Evolutionary conservation across 2,888 invertebrate genomes (phyloP).

Genomic region (Coelopa pilipes): DNA sequence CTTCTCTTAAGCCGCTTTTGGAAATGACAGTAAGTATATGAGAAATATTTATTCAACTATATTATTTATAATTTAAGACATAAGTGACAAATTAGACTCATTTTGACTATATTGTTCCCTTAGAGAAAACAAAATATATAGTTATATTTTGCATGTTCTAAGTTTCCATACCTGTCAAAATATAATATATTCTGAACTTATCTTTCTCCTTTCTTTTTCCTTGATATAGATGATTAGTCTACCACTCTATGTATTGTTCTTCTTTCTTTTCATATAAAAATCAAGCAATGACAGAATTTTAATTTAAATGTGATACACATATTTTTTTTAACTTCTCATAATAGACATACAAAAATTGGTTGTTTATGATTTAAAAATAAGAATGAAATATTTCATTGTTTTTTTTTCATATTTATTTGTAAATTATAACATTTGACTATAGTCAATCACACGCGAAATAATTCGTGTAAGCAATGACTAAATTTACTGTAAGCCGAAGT

Average conservation of each 20-base stretch:
- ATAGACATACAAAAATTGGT: no score
- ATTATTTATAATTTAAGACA: no score
- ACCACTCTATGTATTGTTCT: slow-evolving; percentile 3
- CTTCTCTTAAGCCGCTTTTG: neutral
- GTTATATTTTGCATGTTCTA: neutral
- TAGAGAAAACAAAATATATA: neutral
- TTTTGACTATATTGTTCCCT: neutral
- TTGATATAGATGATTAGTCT: neutral
- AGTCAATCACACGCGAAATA: no score
- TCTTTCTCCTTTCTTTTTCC: neutral
- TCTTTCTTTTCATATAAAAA: neutral
- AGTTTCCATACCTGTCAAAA: slow-evolving; percentile 28
- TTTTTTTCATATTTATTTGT: neutral
- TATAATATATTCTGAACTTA: slow-evolving; percentile 19
- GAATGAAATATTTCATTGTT: neutral
- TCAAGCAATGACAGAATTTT: slow-evolving; percentile 16
- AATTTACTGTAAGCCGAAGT: neutral
- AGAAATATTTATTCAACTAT: no score
- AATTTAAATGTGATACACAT: neutral
- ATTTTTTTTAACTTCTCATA: neutral
- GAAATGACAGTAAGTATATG: neutral
- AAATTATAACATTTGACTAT: no score
- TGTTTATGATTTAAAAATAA: no score
- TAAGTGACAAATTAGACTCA: neutral
- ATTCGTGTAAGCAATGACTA: no score